Conservation (phyloP, 2,797 vertebrate species). For the Enteromius radiatus region DNA sequence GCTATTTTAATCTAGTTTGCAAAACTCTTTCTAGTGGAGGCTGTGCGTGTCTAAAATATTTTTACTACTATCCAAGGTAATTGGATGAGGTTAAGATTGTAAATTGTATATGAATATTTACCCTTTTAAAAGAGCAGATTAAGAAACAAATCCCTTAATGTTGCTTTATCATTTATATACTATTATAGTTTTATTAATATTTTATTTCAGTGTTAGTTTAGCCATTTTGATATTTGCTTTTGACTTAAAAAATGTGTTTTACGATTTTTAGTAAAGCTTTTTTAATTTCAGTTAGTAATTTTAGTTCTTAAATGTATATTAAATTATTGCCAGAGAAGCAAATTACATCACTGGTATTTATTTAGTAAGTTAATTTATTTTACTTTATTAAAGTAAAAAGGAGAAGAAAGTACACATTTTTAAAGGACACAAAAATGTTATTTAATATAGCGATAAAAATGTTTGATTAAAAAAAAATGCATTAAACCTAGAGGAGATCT, state of each 20-base stretch:
- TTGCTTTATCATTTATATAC: not conserved
- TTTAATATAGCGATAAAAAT: not conserved
- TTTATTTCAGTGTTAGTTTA: not conserved
- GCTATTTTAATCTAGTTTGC: not conserved
- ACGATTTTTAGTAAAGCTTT: too few species aligned
- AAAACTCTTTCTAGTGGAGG: not conserved
- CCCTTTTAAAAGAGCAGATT: not conserved
- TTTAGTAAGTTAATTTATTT: not conserved
- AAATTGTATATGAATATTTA: not conserved
- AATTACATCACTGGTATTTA: not conserved
- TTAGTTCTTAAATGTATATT: too few species aligned
- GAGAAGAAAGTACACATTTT: not conserved
- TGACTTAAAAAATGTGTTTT: too few species aligned
- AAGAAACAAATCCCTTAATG: not conserved
- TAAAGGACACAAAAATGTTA: not conserved
- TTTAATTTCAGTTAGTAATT: too few species aligned
- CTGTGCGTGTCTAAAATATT: not conserved
- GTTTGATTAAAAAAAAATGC: not conserved
- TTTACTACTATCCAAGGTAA: not conserved
- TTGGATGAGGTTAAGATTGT: not conserved
- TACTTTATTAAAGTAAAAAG: not conserved
- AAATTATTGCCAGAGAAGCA: too few species aligned
- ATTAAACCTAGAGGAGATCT: not conserved
- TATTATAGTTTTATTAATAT: not conserved
- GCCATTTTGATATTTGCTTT: too few species aligned